Percentiles rank a stretch among this genome's conserved stretches.
phyloP scores from a whole-genome alignment of 2,888 invertebrate genomes.

The Choristoneura rosaceana region DNA sequence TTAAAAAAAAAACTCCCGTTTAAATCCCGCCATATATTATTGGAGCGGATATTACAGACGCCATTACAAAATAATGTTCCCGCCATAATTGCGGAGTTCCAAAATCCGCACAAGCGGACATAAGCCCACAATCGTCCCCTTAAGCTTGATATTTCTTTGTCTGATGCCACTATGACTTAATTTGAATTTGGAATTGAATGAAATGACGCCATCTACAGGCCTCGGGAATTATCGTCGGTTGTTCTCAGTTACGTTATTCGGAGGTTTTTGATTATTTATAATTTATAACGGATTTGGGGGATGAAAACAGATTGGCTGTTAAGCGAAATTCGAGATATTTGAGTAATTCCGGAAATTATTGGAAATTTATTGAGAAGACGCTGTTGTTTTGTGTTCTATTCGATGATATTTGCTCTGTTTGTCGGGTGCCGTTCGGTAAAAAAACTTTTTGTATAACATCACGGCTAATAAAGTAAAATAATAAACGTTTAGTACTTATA shows the following conservation, averaged over 20 bases:
- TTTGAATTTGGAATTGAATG: conserved; percentile 49
- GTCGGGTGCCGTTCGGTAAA: background rate
- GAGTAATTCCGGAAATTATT: conserved; percentile 8
- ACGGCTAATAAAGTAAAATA: too few species aligned
- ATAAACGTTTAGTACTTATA: too few species aligned
- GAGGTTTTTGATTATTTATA: conserved; percentile 34
- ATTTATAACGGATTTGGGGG: conserved; percentile 34
- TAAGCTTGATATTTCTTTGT: conserved; percentile 15
- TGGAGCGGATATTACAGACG: conserved; percentile 40
- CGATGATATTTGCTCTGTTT: background rate
- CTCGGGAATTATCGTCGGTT: conserved; percentile 47
- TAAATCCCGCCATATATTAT: conserved; percentile 40
- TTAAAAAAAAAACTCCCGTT: conserved; percentile 30
- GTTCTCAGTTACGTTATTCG: conserved; percentile 45
- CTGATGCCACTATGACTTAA: conserved; percentile 36
- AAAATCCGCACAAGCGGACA: background rate
- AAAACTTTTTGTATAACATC: too few species aligned
- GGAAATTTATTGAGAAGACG: background rate
- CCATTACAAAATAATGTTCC: conserved; percentile 47
- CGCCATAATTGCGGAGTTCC: conserved; percentile 39
- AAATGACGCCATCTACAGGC: conserved; percentile 50
- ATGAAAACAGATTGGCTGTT: conserved; percentile 21
- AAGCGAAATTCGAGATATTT: conserved; percentile 6
- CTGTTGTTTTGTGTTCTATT: background rate
- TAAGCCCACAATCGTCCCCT: background rate